Evolutionary conservation across 2,113 vertebrate genomes (phyloP), one percentile per base, ranked within the genome.

Genomic region (Cyprinodon brontotheroides): DNA sequence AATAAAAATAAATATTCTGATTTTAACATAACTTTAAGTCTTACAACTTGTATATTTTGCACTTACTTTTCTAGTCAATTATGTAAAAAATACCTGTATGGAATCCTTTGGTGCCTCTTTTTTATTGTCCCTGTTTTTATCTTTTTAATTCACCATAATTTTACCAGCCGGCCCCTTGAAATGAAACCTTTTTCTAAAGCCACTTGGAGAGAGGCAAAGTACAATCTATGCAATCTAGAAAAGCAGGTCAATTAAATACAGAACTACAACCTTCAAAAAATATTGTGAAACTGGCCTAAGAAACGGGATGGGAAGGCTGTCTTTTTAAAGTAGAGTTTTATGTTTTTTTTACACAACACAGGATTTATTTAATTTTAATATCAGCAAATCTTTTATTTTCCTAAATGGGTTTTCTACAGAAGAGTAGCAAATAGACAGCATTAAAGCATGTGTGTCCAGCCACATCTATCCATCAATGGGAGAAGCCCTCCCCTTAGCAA

Each of bases 401-500:
- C 8, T 1, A 9, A 7, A 20, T 57, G 50, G 50, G 50, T 57
- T 15, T 20, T n/a, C 17, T 20, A 20, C 10, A 57, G 17, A 8
- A 14, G 50, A 57, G 14, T 20, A 8, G 3, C 1, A 9, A 6
- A 57, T 20, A 57, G n/a, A 57, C 50, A n/a, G 20, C 17, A 57
- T 57, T 57, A 57, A 53, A 15, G 4, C 15, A 17, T 17, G 15
- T 20, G 48, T 14, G 13, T 57, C 9, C 50, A n/a, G 20, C 50
- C 50, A 20, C 50, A 57, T 57, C 72, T 40, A 75, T 75, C 77
- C 74, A 81, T 78, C 48, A 70, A 72, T 11, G 45, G 62, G 77
- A 41, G 41, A 70, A 86, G 75, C 79, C 69, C 82, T 86, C 77
- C 85, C 90, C 93, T 80, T 94, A 90, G 92, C 89, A 94, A 94